These are phyloP conservation scores for Drosophila oshimai DNA, from an alignment of 1,140 invertebrate genomes.

Conservation along the genomic window DNA sequence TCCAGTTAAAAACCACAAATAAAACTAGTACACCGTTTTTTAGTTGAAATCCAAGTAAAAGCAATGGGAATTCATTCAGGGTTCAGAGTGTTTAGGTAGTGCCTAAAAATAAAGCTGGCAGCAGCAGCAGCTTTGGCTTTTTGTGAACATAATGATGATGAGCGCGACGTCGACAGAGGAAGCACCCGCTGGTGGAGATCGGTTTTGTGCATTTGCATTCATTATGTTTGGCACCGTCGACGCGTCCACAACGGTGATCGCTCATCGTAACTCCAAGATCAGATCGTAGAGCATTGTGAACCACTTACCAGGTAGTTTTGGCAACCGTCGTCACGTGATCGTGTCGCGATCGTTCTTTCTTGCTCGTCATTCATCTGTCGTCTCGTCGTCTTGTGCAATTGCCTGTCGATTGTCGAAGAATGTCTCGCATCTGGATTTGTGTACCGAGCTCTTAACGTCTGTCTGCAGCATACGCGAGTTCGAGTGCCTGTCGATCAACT, in stretches of 20 bases:
- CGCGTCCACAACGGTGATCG: slow-evolving; percentile 60
- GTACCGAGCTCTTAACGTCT: slow-evolving; percentile 63
- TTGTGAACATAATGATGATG: slow-evolving; percentile 25
- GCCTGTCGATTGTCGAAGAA: slow-evolving; percentile 51
- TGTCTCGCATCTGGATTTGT: slow-evolving; percentile 68
- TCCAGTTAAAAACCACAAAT: slow-evolving; percentile 51
- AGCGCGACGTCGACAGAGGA: slow-evolving; percentile 28
- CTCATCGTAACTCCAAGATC: slow-evolving; percentile 16
- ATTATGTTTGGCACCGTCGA: slow-evolving; percentile 76
- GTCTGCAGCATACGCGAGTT: slow-evolving; percentile 40
- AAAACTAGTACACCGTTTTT: slow-evolving; percentile 29
- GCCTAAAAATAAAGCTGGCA: slow-evolving; percentile 15
- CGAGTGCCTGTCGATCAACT: slow-evolving; percentile 58
- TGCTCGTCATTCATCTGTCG: slow-evolving; percentile 53
- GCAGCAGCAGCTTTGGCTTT: slow-evolving; percentile 9
- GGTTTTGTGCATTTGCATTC: slow-evolving; percentile 76
- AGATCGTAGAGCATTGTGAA: not conserved
- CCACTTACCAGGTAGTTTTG: slow-evolving; percentile 11
- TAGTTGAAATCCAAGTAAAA: slow-evolving; percentile 48
- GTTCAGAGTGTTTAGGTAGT: slow-evolving; percentile 12
- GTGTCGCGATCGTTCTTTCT: slow-evolving; percentile 51
- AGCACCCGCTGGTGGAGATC: slow-evolving; percentile 62
- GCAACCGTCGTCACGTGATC: slow-evolving; percentile 24
- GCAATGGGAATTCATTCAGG: slow-evolving; percentile 43
- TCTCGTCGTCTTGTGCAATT: slow-evolving; percentile 41